phyloP scores from a whole-genome alignment of 2,113 vertebrate species.

The Spheniscus mendiculus region DNA sequence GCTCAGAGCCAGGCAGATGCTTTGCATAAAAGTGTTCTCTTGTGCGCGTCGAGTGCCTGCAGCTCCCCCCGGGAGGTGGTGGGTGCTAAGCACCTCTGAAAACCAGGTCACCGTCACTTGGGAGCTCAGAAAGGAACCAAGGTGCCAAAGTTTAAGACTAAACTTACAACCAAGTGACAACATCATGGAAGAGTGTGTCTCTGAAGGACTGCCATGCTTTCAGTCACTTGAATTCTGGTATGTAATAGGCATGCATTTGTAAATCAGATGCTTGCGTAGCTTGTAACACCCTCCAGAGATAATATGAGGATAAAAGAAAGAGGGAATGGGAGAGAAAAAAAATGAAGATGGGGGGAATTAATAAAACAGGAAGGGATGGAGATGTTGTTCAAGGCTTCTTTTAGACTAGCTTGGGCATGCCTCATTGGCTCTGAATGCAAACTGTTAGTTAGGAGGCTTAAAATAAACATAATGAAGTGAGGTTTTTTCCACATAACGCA shows the following conservation, averaged over 20 bases:
- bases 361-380: neutral
- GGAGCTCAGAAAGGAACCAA: neutral
- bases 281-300: neutral
- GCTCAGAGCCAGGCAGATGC: slow-evolving; percentile 8
- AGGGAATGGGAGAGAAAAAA: neutral
- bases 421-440: neutral
- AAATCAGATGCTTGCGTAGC: neutral
- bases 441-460: neutral
- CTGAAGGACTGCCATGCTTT: neutral
- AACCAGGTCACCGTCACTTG: slow-evolving; percentile 7
- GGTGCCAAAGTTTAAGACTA: neutral
- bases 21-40: slow-evolving; percentile 46
- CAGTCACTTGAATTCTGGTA: neutral
- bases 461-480: neutral
- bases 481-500: neutral
- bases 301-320: neutral
- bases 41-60: neutral
- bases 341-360: neutral
- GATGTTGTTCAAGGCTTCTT: neutral
- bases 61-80: neutral
- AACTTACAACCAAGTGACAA: neutral
- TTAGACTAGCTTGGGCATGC: neutral
- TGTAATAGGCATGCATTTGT: neutral
- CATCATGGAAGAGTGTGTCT: neutral
- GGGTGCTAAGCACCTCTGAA: slow-evolving; percentile 32